phyloP scores from a whole-genome alignment of 2,113 vertebrate species.

The Tapirus terrestris region DNA sequence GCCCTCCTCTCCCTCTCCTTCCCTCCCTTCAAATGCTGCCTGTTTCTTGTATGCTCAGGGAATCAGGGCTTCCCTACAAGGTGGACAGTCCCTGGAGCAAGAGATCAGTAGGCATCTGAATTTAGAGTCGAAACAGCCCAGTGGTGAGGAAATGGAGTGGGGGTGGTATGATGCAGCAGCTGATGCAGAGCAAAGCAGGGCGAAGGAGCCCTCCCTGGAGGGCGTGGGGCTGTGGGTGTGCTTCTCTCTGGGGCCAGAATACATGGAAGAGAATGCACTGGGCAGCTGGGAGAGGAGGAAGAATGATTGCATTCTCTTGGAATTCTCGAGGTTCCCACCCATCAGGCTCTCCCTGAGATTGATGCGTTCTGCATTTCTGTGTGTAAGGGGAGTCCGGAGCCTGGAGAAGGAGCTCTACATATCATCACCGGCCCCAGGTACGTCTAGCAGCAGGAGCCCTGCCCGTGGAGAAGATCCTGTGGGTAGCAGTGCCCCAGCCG shows the following conservation, averaged over 20 bases:
- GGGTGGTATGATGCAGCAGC: no score
- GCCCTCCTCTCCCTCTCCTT: no score
- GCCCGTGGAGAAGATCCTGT: fast-evolving
- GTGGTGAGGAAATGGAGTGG: no score
- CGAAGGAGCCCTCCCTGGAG: fast-evolving
- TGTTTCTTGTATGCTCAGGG: background rate
- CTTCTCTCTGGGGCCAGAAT: background rate
- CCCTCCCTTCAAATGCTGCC: no score
- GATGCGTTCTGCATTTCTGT: background rate
- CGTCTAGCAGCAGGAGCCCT: background rate
- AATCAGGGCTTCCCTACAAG: no score
- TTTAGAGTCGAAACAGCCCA: background rate
- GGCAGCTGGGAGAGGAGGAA: no score
- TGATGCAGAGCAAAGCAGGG: background rate
- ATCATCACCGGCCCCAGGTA: fast-evolving
- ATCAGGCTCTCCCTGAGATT: background rate
- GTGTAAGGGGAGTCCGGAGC: no score
- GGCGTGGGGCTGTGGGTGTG: fast-evolving
- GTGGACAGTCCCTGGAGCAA: background rate
- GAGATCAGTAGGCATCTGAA: background rate
- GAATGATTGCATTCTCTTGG: background rate
- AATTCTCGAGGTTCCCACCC: background rate
- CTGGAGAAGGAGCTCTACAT: background rate
- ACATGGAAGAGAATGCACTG: background rate
- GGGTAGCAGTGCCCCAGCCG: fast-evolving